Evolutionary conservation across 2,888 invertebrate genomes (phyloP), one percentile per base, ranked within the genome.

Genomic region (Drosophila subquinaria): DNA sequence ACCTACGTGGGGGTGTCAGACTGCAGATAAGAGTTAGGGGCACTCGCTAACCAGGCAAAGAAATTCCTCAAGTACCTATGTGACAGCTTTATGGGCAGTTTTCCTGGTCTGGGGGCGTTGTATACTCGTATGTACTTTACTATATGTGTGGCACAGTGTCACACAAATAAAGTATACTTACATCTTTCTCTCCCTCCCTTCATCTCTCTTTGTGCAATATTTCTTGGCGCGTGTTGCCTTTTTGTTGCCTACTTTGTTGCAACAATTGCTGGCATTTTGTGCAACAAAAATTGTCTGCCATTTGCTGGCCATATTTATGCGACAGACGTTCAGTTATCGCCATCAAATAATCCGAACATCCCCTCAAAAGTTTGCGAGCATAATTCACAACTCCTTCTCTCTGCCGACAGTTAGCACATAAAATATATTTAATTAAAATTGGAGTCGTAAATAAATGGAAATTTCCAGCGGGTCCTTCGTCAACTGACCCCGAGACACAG

Each of bases 1-100:
- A 20, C 20, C 10, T 6, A 40, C 9, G 48, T 57, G 23, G 38
- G 11, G 38, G 23, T 33, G 33, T 17, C 10, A 23, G 60, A 47
- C 52, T 65, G 43, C 15, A 48, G 27, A 40, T 42, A 9, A 27
- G 52, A 23, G 52, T 35, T 17, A 9, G 51, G 35, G 35, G 20
- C n/a, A 60, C 33, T 43, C 45, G 56, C 67, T 70, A 72, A 77
- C 78, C 85, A 76, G 77, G 65, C 81, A 74, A 69, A 77, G 73
- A 73, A 83, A 87, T 83, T 77, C 71, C 70, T 64, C 67, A 72
- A 81, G 84, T 74, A 74, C 82, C 80, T 76, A 56, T 71, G 67
- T 62, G 75, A 74, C 74, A 86, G 68, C 67, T 73, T 73, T 68
- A 73, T 62, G 66, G 51, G 9, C 50, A 43, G 60, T 27, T 62